phyloP scores from a whole-genome alignment of 1,140 invertebrate genomes.

The Drosophila watanabei region DNA sequence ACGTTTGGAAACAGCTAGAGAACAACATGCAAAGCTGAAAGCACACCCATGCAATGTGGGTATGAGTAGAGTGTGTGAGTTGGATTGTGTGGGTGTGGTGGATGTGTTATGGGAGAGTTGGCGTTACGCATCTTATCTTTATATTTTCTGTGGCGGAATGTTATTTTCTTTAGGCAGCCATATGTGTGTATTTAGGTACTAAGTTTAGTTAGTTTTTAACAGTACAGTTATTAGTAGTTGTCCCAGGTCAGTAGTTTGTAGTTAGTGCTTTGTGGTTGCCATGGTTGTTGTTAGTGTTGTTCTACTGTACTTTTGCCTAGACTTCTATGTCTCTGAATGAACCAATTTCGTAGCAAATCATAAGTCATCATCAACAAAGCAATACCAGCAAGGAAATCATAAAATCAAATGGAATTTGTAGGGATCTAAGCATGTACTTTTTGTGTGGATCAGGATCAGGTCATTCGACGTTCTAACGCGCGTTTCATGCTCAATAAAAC shows the following conservation, averaged over 20 bases:
- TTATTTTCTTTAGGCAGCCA: slow-evolving; percentile 17
- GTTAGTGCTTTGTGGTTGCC: slow-evolving; percentile 17
- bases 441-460: slow-evolving; percentile 5
- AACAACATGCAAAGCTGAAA: slow-evolving; percentile 67
- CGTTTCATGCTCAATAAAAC: slow-evolving; percentile 35
- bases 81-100: slow-evolving; percentile 12
- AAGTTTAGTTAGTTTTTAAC: slow-evolving; percentile 36
- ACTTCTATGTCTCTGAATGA: slow-evolving; percentile 35
- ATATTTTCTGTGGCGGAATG: slow-evolving; percentile 5
- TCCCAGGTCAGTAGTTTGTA: slow-evolving; percentile 5
- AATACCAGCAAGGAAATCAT: slow-evolving; percentile 35
- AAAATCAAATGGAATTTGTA: slow-evolving; percentile 38
- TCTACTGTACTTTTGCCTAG: slow-evolving; percentile 38
- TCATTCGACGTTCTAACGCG: slow-evolving; percentile 21
- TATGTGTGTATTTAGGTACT: slow-evolving; percentile 18
- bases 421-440: slow-evolving; percentile 29
- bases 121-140: background rate
- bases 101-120: slow-evolving; percentile 4
- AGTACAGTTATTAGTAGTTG: slow-evolving; percentile 34
- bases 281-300: background rate
- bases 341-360: slow-evolving; percentile 69
- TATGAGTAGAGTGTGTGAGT: slow-evolving; percentile 13
- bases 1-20: slow-evolving; percentile 20
- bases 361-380: slow-evolving; percentile 37
- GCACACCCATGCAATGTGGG: slow-evolving; percentile 61